Evolutionary conservation across 2,113 vertebrate genomes (phyloP).

Genomic region (Syngnathoides biaculeatus): DNA sequence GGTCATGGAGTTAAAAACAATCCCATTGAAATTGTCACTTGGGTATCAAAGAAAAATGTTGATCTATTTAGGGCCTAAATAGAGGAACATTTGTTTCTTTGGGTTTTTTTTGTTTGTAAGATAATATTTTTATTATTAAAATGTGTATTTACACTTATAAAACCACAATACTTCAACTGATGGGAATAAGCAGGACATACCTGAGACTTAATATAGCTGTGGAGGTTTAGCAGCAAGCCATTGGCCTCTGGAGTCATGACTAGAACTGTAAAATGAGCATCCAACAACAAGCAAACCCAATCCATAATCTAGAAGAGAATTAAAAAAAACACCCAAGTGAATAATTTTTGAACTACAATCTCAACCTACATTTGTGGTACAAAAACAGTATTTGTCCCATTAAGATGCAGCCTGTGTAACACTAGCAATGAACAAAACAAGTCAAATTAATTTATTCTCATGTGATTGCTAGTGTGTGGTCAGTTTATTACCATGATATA

Average conservation of each 20-base stretch:
- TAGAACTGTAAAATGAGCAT: constrained; percentile 91
- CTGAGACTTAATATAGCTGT: constrained; percentile 86
- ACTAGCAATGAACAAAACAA: neutral
- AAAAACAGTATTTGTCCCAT: neutral
- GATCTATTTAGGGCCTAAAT: too few species aligned
- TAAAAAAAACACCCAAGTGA: neutral
- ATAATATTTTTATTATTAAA: neutral
- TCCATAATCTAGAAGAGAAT: constrained; percentile 81
- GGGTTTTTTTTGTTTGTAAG: neutral
- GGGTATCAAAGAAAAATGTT: too few species aligned
- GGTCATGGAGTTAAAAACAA: neutral
- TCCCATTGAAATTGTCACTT: neutral
- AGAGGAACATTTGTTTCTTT: too few species aligned
- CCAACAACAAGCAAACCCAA: constrained; percentile 90
- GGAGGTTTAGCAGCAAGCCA: constrained; percentile 77
- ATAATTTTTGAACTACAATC: neutral
- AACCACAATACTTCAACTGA: neutral
- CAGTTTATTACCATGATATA: neutral
- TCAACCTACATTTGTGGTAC: neutral
- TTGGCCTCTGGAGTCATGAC: constrained; percentile 89
- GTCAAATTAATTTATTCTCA: neutral
- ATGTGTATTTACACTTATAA: neutral
- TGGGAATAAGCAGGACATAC: constrained; percentile 55
- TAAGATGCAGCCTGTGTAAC: neutral
- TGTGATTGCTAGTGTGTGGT: neutral